Conservation (phyloP, 2,888 invertebrate genomes). For the Vesta saturnalis region DNA sequence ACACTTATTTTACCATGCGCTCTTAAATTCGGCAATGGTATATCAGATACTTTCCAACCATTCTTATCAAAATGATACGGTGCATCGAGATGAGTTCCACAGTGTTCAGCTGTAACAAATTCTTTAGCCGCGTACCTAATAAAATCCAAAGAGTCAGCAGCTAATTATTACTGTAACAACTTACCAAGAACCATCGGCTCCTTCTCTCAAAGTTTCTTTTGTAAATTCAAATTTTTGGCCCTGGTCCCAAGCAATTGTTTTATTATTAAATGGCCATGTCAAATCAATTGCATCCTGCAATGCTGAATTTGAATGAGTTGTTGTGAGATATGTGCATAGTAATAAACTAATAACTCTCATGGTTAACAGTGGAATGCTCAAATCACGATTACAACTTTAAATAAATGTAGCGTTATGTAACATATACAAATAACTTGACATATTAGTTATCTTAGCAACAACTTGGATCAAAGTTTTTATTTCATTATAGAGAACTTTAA, state of each 20-base stretch:
- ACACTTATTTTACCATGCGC: too few relatives aligned
- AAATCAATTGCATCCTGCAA: background rate
- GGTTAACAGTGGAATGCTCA: background rate
- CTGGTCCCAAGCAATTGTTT: background rate
- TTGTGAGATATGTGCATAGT: background rate
- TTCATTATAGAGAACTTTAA: too few relatives aligned
- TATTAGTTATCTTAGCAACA: too few relatives aligned
- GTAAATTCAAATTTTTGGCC: background rate
- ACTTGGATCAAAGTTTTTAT: too few relatives aligned
- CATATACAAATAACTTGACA: too few relatives aligned
- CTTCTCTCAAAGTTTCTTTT: background rate
- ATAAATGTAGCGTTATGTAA: too few relatives aligned
- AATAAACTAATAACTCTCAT: background rate
- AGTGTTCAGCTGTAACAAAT: background rate
- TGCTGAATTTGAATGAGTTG: background rate
- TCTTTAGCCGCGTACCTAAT: background rate
- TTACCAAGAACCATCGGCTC: background rate
- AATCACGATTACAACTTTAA: too few relatives aligned
- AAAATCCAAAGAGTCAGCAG: background rate
- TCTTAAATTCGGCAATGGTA: background rate
- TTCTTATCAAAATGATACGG: background rate
- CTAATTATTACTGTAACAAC: background rate
- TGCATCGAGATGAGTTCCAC: conserved; percentile 5
- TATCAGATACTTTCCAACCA: background rate
- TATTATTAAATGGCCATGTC: conserved; percentile 1